These are phyloP conservation scores for Sisor rabdophorus DNA, from an alignment of 2,113 vertebrate genomes.

Conservation along the genomic window DNA sequence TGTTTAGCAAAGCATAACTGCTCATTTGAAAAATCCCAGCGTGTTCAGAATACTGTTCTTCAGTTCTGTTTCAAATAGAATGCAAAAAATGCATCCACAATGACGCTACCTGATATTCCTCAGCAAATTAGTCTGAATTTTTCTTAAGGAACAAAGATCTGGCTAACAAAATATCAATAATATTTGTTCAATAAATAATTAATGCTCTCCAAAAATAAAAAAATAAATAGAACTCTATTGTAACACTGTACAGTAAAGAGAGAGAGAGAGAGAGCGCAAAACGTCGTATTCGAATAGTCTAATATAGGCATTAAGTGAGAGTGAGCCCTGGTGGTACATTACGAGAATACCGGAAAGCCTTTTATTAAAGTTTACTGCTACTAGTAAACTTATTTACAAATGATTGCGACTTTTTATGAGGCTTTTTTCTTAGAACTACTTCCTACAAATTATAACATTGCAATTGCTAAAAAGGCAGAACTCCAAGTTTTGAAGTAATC, in stretches of 20 bases:
- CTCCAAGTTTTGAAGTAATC: too few relatives aligned
- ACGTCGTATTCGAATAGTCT: neutral
- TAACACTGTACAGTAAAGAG: neutral
- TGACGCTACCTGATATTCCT: neutral
- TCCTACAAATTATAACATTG: too few relatives aligned
- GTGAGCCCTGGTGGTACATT: slow-evolving; percentile 1
- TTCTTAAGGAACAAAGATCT: neutral
- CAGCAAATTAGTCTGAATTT: neutral
- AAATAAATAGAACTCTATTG: neutral
- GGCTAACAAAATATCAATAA: neutral
- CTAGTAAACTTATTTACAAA: too few relatives aligned
- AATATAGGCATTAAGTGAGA: neutral
- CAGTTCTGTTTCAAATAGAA: neutral
- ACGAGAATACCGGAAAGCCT: neutral
- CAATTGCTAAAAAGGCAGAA: too few relatives aligned
- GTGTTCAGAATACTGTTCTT: too few relatives aligned
- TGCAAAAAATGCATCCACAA: neutral
- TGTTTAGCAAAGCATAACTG: slow-evolving; percentile 45
- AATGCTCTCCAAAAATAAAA: neutral
- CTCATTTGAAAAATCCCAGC: slow-evolving; percentile 41
- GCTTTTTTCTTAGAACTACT: too few relatives aligned
- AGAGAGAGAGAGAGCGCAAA: neutral
- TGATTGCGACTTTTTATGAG: too few relatives aligned
- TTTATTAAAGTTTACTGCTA: too few relatives aligned
- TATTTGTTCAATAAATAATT: neutral